These are phyloP conservation scores for Prinia subflava DNA, from an alignment of 2,113 vertebrate genomes.

Conservation along the genomic window DNA sequence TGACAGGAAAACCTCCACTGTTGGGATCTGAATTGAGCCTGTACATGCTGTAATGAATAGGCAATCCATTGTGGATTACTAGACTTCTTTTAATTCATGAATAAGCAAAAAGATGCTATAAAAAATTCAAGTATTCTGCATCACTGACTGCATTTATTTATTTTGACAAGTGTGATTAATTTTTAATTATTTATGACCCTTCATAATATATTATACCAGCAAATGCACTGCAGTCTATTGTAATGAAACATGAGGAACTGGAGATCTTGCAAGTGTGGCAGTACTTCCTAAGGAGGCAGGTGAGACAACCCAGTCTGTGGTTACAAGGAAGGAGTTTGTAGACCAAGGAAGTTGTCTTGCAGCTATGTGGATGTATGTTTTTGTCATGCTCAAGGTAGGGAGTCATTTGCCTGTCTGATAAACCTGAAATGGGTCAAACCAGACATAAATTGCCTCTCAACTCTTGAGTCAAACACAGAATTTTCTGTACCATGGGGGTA, in stretches of 20 bases:
- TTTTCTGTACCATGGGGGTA: background rate
- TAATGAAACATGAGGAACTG: background rate
- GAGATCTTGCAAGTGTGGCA: background rate
- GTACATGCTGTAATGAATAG: background rate
- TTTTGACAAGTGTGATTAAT: slow-evolving; percentile 63
- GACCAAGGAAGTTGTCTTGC: background rate
- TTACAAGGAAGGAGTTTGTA: background rate
- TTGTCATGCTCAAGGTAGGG: background rate
- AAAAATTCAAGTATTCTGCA: slow-evolving; percentile 46
- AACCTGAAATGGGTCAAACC: background rate
- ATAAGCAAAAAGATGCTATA: slow-evolving; percentile 54
- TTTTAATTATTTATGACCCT: slow-evolving; percentile 64
- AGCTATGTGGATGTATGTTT: background rate
- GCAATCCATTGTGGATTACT: slow-evolving; percentile 14
- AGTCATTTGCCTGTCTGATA: background rate
- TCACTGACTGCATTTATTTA: slow-evolving; percentile 50
- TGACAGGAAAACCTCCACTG: background rate
- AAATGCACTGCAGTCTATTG: background rate
- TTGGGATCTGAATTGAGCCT: background rate
- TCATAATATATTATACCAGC: slow-evolving; percentile 28
- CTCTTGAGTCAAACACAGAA: background rate
- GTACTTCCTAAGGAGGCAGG: background rate
- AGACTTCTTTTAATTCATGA: slow-evolving; percentile 38
- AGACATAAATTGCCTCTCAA: background rate
- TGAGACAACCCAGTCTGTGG: background rate